Evolutionary conservation across 2,888 invertebrate species (phyloP).

Genomic region (Drosophila rubida): DNA sequence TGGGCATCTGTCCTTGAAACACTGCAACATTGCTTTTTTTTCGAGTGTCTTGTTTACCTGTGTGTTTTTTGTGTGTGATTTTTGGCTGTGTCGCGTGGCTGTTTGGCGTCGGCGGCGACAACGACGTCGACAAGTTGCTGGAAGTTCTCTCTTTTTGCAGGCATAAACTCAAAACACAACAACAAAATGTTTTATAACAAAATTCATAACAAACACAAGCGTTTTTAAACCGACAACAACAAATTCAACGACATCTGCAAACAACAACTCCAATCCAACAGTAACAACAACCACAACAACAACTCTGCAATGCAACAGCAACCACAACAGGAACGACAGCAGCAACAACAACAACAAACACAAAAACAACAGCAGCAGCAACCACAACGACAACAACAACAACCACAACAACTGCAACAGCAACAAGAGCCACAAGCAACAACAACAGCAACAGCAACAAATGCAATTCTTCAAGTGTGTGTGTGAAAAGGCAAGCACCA

Average conservation of each 20-base stretch:
- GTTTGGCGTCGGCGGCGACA: constrained; percentile 50
- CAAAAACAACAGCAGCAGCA: constrained; percentile 17
- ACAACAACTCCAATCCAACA: constrained; percentile 24
- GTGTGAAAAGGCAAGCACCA: constrained; percentile 62
- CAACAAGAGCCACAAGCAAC: background rate
- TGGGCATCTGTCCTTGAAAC: constrained; percentile 30
- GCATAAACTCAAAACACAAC: constrained; percentile 77
- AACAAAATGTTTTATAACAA: constrained; percentile 61
- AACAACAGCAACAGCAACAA: constrained; percentile 23
- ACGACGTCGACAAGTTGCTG: constrained; percentile 7
- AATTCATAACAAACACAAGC: constrained; percentile 62
- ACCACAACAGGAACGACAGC: constrained; percentile 9
- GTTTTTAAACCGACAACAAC: constrained; percentile 57
- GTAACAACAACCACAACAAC: constrained; percentile 29
- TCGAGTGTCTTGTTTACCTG: background rate
- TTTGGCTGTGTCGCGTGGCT: constrained; percentile 13
- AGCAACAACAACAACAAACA: constrained; percentile 14
- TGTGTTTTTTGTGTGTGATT: constrained; percentile 13
- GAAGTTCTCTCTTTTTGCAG: constrained; percentile 46
- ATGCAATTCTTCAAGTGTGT: constrained; percentile 69
- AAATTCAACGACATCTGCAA: constrained; percentile 1
- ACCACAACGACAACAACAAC: constrained; percentile 32
- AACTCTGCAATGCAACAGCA: constrained; percentile 60
- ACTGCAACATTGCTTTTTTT: constrained; percentile 3
- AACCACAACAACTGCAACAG: constrained; percentile 27